phyloP scores from a whole-genome alignment of 2,113 vertebrate genomes.

The Nothocercus nigrocapillus region DNA sequence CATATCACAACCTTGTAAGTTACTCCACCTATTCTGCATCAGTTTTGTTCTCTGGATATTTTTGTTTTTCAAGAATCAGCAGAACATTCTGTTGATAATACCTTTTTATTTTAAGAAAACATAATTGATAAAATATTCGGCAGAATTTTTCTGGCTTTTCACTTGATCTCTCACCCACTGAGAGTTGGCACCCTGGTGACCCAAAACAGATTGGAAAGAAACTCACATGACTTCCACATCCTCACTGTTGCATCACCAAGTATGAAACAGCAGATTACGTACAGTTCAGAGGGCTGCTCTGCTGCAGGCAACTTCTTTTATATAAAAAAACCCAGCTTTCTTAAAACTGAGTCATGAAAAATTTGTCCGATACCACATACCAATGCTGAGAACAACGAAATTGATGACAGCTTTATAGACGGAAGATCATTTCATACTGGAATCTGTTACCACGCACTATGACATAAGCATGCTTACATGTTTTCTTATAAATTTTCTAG shows the following conservation, averaged over 20 bases:
- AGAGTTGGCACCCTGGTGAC: conserved; percentile 16
- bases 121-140: neutral
- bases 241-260: conserved; percentile 36
- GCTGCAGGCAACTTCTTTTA: conserved; percentile 21
- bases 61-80: neutral
- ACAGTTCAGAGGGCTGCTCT: neutral
- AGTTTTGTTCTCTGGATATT: neutral
- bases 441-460: neutral
- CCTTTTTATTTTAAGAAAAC: neutral
- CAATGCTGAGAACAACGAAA: neutral
- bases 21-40: neutral
- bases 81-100: neutral
- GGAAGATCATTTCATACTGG: neutral
- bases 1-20: neutral
- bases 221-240: conserved; percentile 56
- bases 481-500: neutral
- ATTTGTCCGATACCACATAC: neutral
- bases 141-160: neutral
- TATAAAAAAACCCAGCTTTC: conserved; percentile 4
- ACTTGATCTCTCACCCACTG: conserved; percentile 39
- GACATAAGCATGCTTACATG: neutral
- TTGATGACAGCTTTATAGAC: neutral
- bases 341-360: conserved; percentile 52
- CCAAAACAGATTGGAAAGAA: conserved; percentile 17
- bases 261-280: conserved; percentile 29